Conservation (phyloP, 1,140 invertebrate genomes). For the Drosophila miranda region DNA sequence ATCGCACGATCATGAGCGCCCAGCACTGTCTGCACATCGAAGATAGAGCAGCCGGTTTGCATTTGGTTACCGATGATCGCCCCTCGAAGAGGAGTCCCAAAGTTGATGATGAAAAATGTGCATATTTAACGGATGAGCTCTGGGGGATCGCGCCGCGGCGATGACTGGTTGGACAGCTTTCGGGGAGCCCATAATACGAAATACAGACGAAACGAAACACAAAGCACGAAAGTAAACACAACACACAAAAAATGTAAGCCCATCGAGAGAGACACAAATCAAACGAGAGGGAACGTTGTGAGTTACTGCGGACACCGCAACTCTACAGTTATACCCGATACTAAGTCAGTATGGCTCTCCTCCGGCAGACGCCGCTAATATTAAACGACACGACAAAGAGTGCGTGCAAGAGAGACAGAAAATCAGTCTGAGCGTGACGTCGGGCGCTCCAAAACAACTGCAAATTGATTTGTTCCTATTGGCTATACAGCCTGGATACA, state of each 20-base stretch:
- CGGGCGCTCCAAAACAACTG: too few relatives aligned
- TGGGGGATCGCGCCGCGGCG: constrained; percentile 13
- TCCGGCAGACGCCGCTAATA: too few relatives aligned
- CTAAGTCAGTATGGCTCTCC: too few relatives aligned
- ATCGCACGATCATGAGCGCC: constrained; percentile 51
- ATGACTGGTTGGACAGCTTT: constrained; percentile 73
- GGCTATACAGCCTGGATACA: constrained; percentile 85
- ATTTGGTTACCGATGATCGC: constrained; percentile 47
- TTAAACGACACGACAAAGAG: too few relatives aligned
- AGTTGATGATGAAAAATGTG: constrained; percentile 68
- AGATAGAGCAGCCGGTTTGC: constrained; percentile 24
- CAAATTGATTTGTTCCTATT: too few relatives aligned
- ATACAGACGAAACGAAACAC: constrained; percentile 15
- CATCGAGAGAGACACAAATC: constrained; percentile 32
- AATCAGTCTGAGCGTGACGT: too few relatives aligned
- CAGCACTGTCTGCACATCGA: constrained; percentile 50
- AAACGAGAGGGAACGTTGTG: too few relatives aligned
- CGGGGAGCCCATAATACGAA: constrained; percentile 58
- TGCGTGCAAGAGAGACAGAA: too few relatives aligned
- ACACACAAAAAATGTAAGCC: constrained; percentile 44
- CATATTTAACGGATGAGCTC: constrained; percentile 73
- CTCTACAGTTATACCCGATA: too few relatives aligned
- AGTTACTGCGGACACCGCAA: too few relatives aligned
- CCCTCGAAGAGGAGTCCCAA: constrained; percentile 2
- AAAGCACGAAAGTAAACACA: constrained; percentile 49